phyloP scores from a whole-genome alignment of 2,113 vertebrate genomes.

The Brienomyrus brachyistius region DNA sequence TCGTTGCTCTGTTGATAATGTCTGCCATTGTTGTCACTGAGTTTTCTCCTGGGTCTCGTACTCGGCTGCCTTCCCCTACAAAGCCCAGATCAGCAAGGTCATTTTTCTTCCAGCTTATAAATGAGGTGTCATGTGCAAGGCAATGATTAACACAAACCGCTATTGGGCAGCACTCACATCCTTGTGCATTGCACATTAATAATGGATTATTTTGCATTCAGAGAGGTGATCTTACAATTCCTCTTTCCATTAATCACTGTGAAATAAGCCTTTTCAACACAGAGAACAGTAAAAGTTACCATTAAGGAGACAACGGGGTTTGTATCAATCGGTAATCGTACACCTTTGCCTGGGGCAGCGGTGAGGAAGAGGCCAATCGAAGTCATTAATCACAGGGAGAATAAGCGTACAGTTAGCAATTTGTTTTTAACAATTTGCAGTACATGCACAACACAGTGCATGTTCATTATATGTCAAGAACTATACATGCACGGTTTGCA shows the following conservation, averaged over 20 bases:
- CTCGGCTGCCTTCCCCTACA: neutral
- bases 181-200: neutral
- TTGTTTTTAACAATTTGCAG: neutral
- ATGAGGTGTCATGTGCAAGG: neutral
- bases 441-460: neutral
- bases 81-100: neutral
- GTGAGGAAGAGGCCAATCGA: neutral
- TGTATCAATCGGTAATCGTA: neutral
- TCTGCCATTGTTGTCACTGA: neutral
- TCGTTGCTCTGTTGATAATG: neutral
- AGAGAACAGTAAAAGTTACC: neutral
- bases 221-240: neutral
- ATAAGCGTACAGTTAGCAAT: neutral
- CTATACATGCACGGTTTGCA: neutral
- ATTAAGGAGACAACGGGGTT: slow-evolving; percentile 1
- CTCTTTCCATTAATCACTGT: slow-evolving; percentile 13
- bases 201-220: slow-evolving; percentile 6
- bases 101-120: slow-evolving; percentile 12
- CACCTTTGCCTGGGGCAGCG: neutral
- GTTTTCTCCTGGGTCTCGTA: neutral
- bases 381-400: neutral
- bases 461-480: neutral
- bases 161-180: neutral
- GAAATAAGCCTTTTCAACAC: neutral
- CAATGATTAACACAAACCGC: slow-evolving; percentile 3